These are phyloP conservation scores for Diachrysia chrysitis DNA, from an alignment of 2,888 invertebrate genomes.

Conservation along the genomic window DNA sequence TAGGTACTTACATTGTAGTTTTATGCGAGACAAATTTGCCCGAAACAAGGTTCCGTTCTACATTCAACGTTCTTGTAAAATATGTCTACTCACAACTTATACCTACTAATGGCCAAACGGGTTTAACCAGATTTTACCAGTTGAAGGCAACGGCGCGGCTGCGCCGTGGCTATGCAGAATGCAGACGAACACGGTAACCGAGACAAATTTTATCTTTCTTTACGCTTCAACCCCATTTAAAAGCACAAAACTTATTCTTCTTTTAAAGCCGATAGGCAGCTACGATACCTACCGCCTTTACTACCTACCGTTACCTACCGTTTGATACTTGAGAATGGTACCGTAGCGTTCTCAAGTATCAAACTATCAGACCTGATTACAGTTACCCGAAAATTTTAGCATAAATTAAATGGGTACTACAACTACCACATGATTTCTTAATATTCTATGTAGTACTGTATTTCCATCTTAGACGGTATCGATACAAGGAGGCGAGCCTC, in stretches of 20 bases:
- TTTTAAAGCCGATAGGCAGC: background rate
- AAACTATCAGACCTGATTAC: background rate
- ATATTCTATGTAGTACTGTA: slow-evolving; percentile 14
- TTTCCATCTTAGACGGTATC: slow-evolving; percentile 37
- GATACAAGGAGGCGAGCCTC: slow-evolving; percentile 54
- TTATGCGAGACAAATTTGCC: slow-evolving; percentile 34
- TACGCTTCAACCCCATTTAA: background rate
- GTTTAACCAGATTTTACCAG: slow-evolving; percentile 60
- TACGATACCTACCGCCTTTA: too few relatives aligned
- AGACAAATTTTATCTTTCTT: slow-evolving; percentile 1
- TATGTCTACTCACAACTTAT: slow-evolving; percentile 58
- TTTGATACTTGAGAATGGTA: too few relatives aligned
- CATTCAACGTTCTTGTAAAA: slow-evolving; percentile 44
- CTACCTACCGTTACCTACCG: too few relatives aligned
- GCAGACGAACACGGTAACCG: background rate
- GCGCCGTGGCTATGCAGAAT: slow-evolving; percentile 30
- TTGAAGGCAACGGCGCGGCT: slow-evolving; percentile 39
- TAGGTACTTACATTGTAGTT: background rate
- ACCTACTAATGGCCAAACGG: slow-evolving; percentile 62
- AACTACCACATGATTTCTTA: slow-evolving; percentile 7
- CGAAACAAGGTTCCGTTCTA: slow-evolving; percentile 49
- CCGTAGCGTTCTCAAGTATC: background rate
- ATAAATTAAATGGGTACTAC: background rate
- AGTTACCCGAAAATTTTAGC: background rate
- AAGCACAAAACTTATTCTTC: background rate